Conservation (phyloP, 2,797 vertebrate species). For the Channallabes apus region DNA sequence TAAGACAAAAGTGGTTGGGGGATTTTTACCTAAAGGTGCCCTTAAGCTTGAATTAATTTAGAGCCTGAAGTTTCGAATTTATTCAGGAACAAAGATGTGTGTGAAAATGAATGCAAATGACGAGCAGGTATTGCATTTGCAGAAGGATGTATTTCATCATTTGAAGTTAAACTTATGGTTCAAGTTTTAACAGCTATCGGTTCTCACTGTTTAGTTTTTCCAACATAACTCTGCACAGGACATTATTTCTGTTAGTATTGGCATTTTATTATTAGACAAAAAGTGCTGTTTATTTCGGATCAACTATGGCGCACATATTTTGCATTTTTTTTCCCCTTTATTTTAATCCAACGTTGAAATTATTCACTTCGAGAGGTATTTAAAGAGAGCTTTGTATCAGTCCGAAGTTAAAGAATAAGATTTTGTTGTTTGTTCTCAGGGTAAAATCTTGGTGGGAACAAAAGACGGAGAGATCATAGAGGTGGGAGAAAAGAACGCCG, state of each 20-base stretch:
- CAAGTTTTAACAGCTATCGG: not conserved
- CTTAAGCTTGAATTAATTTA: not conserved
- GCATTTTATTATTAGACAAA: not conserved
- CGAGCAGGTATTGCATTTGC: not conserved
- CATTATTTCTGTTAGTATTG: not conserved
- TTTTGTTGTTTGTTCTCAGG: constrained; percentile 67
- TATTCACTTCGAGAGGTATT: not conserved
- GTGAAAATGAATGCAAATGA: not conserved
- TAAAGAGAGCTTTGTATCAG: not conserved
- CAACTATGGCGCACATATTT: not conserved
- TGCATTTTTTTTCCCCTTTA: not conserved
- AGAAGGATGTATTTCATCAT: not conserved
- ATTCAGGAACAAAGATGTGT: not conserved
- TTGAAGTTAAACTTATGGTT: not conserved
- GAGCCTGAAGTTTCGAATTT: not conserved
- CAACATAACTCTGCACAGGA: not conserved
- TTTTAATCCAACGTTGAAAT: not conserved
- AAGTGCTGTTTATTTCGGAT: not conserved
- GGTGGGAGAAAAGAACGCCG: constrained; percentile 95
- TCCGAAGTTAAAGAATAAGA: not conserved
- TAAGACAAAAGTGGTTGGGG: not conserved
- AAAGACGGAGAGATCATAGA: constrained; percentile 97
- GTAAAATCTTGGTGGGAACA: constrained; percentile 95
- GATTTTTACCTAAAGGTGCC: not conserved
- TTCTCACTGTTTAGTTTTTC: not conserved